Percentiles rank a stretch among this genome's conserved stretches.
phyloP scores from a whole-genome alignment of 2,113 vertebrate species.

The Trachemys scripta region DNA sequence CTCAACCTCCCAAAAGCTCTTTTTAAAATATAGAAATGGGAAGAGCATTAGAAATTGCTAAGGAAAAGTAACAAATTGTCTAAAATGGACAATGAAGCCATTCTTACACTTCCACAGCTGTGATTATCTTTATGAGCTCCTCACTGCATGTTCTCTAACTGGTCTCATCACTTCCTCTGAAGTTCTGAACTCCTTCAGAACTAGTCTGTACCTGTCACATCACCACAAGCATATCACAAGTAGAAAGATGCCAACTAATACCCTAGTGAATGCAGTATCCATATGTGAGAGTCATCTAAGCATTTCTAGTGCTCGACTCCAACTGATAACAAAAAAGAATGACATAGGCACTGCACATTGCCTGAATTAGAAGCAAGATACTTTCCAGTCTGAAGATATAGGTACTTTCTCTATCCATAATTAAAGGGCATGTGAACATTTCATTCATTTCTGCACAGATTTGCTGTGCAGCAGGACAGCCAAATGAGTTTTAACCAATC shows the following conservation, averaged over 20 bases:
- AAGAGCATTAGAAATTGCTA: background rate
- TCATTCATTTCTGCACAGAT: slow-evolving; percentile 29
- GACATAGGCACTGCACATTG: background rate
- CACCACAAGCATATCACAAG: background rate
- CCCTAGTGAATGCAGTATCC: background rate
- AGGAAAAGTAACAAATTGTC: background rate
- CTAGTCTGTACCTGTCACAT: background rate
- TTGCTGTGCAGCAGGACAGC: background rate
- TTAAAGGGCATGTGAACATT: slow-evolving; percentile 17
- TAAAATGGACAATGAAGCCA: background rate
- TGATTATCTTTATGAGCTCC: background rate
- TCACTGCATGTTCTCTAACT: background rate
- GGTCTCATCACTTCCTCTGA: background rate
- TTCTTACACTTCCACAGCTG: background rate
- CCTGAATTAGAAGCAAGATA: background rate
- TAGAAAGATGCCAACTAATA: background rate
- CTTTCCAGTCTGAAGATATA: background rate
- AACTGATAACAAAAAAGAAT: background rate
- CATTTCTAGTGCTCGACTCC: background rate
- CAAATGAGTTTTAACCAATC: slow-evolving; percentile 7
- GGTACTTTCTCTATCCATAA: background rate
- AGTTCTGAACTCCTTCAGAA: background rate
- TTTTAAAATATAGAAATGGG: background rate
- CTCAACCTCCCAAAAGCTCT: background rate
- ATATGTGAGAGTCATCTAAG: background rate